phyloP scores from a whole-genome alignment of 1,140 invertebrate genomes.

The Elysia chlorotica region DNA sequence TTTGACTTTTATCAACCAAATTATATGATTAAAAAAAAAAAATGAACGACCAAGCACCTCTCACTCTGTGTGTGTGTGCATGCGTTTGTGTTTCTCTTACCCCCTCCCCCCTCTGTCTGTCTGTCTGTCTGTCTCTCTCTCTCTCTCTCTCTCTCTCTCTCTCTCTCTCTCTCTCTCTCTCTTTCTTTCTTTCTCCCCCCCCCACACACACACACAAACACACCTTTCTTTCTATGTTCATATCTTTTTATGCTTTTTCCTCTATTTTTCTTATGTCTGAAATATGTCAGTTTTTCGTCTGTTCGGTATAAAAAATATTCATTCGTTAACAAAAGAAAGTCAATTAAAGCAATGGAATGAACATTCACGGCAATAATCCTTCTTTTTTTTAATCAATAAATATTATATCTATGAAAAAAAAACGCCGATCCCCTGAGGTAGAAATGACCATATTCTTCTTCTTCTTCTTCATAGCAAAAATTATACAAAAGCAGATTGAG shows the following conservation, averaged over 20 bases:
- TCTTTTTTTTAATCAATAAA: too few relatives aligned
- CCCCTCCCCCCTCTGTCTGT: neutral
- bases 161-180: neutral
- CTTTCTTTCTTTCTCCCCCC: neutral
- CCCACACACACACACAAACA: neutral
- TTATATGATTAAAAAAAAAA: neutral
- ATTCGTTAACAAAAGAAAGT: too few relatives aligned
- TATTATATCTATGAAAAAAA: too few relatives aligned
- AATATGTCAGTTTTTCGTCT: too few relatives aligned
- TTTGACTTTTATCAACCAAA: neutral
- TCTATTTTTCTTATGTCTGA: neutral
- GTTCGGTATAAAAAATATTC: too few relatives aligned
- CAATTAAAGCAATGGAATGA: too few relatives aligned
- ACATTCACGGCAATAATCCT: too few relatives aligned
- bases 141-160: neutral
- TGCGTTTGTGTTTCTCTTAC: neutral
- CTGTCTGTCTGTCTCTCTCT: neutral
- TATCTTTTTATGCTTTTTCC: neutral
- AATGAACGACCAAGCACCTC: neutral
- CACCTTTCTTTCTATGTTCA: neutral
- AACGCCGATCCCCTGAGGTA: too few relatives aligned
- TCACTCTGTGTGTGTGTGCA: neutral
- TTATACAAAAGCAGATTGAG: too few relatives aligned
- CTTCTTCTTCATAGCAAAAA: too few relatives aligned
- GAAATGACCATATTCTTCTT: too few relatives aligned